Conservation (phyloP, 2,888 invertebrate species). For the Cataglyphis cursor region DNA sequence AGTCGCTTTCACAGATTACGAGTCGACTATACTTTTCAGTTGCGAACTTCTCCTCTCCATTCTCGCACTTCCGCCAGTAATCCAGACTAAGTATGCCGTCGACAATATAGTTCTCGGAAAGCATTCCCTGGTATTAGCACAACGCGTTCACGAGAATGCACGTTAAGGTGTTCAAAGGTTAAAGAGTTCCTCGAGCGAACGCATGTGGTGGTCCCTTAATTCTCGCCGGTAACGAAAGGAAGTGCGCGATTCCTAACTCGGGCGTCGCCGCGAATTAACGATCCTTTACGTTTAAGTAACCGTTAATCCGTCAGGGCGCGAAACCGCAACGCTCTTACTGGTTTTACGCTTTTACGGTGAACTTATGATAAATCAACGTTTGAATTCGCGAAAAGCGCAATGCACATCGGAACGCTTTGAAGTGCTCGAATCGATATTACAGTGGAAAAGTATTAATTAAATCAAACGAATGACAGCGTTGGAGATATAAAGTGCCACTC, state of each 20-base stretch:
- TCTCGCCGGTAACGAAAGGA: constrained; percentile 43
- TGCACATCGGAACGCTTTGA: background rate
- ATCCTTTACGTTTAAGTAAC: constrained; percentile 59
- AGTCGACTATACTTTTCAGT: constrained; percentile 29
- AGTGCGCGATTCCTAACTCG: constrained; percentile 37
- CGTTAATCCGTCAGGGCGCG: constrained; percentile 53
- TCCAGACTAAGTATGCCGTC: constrained; percentile 49
- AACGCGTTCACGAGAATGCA: constrained; percentile 33
- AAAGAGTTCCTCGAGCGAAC: constrained; percentile 49
- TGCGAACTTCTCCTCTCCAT: constrained; percentile 20
- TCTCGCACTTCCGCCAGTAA: constrained; percentile 50
- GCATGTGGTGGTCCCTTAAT: constrained; percentile 52
- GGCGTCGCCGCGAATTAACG: constrained; percentile 32
- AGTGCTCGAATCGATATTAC: background rate
- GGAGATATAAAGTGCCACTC: background rate
- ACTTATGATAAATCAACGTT: constrained; percentile 4
- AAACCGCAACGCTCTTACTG: constrained; percentile 34
- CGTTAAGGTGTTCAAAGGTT: constrained; percentile 31
- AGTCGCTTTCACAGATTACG: constrained; percentile 59
- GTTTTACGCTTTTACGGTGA: constrained; percentile 27
- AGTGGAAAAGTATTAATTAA: background rate
- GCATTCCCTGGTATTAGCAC: constrained; percentile 54
- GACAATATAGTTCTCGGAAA: constrained; percentile 50
- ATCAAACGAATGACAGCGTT: background rate
- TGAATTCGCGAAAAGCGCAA: constrained; percentile 3